Conservation (phyloP, 2,797 vertebrate genomes). For the Bufotes viridis region DNA sequence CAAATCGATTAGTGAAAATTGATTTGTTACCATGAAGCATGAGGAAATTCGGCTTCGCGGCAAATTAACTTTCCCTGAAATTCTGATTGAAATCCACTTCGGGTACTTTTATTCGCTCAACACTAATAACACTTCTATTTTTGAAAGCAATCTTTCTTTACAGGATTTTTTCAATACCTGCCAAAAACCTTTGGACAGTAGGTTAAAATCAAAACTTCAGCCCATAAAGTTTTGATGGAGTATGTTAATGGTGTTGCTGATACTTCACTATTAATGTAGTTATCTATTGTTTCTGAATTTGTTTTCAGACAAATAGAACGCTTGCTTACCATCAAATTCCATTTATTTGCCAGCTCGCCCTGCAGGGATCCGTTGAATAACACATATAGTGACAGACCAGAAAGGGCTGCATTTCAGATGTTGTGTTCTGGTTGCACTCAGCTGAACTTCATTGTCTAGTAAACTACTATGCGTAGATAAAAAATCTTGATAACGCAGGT, state of each 20-base stretch:
- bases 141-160: no score
- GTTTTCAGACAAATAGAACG: not conserved
- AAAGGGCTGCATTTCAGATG: not conserved
- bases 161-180: no score
- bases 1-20: no score
- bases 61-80: no score
- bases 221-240: not conserved
- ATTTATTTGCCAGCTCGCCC: not conserved
- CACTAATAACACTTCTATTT: no score
- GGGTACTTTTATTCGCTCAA: no score
- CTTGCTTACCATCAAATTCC: not conserved
- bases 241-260: not conserved
- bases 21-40: no score
- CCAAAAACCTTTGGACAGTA: no score
- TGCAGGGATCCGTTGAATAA: conserved; percentile 11
- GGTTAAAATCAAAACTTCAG: not conserved
- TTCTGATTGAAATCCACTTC: no score
- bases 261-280: not conserved
- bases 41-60: no score
- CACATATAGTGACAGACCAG: conserved; percentile 9
- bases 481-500: conserved; percentile 28
- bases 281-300: not conserved
- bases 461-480: conserved; percentile 42
- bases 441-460: conserved; percentile 42
- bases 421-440: conserved; percentile 34